Conservation (phyloP, 1,140 invertebrate species). For the Drosophila persimilis region DNA sequence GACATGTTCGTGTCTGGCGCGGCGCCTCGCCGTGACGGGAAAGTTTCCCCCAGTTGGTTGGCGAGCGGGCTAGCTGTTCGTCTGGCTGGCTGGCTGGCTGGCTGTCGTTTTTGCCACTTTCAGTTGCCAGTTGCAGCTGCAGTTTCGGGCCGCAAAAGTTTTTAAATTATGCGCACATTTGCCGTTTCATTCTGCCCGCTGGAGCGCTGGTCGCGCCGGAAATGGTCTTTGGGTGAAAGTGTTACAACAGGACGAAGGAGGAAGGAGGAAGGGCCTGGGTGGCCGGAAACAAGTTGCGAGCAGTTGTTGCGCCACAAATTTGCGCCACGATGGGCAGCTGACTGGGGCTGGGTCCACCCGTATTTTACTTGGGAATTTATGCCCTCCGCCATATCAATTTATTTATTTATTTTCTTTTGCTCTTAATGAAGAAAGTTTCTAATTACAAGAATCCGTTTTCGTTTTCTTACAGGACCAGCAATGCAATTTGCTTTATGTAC, state of each 20-base stretch:
- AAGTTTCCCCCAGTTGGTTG: slow-evolving; percentile 38
- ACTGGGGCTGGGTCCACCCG: slow-evolving; percentile 3
- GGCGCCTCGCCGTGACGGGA: slow-evolving; percentile 51
- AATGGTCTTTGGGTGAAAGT: slow-evolving; percentile 79
- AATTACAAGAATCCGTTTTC: slow-evolving; percentile 55
- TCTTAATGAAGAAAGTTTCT: slow-evolving; percentile 78
- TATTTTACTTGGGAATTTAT: slow-evolving; percentile 61
- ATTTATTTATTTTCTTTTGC: slow-evolving; percentile 73
- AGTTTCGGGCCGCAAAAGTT: slow-evolving; percentile 63
- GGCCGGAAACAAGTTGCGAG: slow-evolving; percentile 56
- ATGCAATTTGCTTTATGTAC: slow-evolving; percentile 75
- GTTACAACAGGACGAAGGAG: slow-evolving; percentile 45
- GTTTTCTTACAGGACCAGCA: slow-evolving; percentile 53
- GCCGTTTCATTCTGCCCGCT: slow-evolving; percentile 53
- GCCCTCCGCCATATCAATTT: slow-evolving; percentile 69
- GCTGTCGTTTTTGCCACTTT: slow-evolving; percentile 46
- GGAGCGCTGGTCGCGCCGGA: slow-evolving; percentile 60
- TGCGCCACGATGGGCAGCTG: slow-evolving; percentile 9
- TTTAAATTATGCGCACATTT: slow-evolving; percentile 81
- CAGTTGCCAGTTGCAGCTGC: slow-evolving; percentile 72
- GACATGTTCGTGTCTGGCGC: slow-evolving; percentile 69
- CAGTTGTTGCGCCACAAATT: slow-evolving; percentile 69
- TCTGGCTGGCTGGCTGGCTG: slow-evolving; percentile 23
- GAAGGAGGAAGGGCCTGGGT: slow-evolving; percentile 11
- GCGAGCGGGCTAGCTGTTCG: slow-evolving; percentile 27